These are phyloP conservation scores for Loris lydekkerianus DNA, from an alignment of 2,797 vertebrate species.

Conservation along the genomic window DNA sequence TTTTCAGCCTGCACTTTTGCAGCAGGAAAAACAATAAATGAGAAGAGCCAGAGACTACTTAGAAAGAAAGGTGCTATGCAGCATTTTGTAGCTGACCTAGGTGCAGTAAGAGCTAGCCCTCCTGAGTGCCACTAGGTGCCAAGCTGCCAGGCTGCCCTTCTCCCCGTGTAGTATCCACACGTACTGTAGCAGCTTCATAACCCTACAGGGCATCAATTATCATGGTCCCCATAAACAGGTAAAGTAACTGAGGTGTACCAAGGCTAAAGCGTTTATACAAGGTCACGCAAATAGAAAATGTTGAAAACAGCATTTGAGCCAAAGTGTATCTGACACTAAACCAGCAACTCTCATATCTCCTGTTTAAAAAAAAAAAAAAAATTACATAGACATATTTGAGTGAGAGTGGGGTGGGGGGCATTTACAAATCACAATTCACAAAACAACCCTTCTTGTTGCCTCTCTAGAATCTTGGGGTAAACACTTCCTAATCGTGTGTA, in stretches of 20 bases:
- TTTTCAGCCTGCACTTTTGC: background rate
- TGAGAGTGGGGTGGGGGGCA: background rate
- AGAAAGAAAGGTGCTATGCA: background rate
- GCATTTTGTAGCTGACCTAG: background rate
- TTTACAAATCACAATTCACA: background rate
- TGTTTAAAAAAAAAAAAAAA: background rate
- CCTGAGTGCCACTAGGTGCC: rapidly evolving
- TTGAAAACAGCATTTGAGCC: background rate
- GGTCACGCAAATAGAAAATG: background rate
- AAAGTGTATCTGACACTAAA: background rate
- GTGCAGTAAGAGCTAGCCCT: background rate
- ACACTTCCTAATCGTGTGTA: background rate
- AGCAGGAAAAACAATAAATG: slow-evolving; percentile 1
- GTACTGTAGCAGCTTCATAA: background rate
- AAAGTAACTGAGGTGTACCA: background rate
- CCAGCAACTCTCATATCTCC: background rate
- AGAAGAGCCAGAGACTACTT: background rate
- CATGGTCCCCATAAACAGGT: background rate
- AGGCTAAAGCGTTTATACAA: background rate
- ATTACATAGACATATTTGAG: background rate
- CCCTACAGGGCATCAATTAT: background rate
- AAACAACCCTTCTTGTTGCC: background rate
- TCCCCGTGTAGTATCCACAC: background rate
- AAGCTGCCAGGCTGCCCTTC: background rate
- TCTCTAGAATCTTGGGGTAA: background rate